Evolutionary conservation across 2,888 invertebrate species (phyloP).

Genomic region (Meteorus colon): DNA sequence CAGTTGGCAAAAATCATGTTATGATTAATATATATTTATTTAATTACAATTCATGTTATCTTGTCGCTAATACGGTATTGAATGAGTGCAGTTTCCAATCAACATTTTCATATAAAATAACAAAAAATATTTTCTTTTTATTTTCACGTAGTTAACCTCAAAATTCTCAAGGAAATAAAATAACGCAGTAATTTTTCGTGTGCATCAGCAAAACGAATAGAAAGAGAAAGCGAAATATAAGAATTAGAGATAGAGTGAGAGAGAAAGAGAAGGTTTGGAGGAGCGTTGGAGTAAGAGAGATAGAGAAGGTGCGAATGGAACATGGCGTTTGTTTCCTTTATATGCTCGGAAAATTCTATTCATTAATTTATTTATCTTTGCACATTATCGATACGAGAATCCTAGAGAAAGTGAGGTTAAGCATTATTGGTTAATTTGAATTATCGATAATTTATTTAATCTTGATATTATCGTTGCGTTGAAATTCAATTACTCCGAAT

Average conservation of each 20-base stretch:
- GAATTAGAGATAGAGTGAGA: constrained; percentile 34
- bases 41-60: constrained; percentile 51
- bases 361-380: constrained; percentile 52
- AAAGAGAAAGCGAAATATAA: constrained; percentile 27
- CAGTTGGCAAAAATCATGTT: constrained; percentile 69
- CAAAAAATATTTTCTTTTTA: background rate
- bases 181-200: constrained; percentile 48
- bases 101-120: background rate
- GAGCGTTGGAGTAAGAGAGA: constrained; percentile 43
- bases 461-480: background rate
- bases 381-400: constrained; percentile 2
- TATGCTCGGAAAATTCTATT: constrained; percentile 61
- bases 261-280: constrained; percentile 4
- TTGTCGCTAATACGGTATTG: constrained; percentile 31
- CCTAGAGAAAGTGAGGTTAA: background rate
- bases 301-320: constrained; percentile 59
- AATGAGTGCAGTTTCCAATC: constrained; percentile 28
- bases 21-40: constrained; percentile 59
- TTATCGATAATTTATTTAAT: background rate
- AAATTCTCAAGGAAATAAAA: background rate
- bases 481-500: constrained; percentile 3
- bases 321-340: constrained; percentile 71
- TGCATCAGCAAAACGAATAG: constrained; percentile 53
- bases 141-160: background rate
- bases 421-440: background rate